Conservation (phyloP, 2,113 vertebrate genomes). For the Lophura nycthemera region DNA sequence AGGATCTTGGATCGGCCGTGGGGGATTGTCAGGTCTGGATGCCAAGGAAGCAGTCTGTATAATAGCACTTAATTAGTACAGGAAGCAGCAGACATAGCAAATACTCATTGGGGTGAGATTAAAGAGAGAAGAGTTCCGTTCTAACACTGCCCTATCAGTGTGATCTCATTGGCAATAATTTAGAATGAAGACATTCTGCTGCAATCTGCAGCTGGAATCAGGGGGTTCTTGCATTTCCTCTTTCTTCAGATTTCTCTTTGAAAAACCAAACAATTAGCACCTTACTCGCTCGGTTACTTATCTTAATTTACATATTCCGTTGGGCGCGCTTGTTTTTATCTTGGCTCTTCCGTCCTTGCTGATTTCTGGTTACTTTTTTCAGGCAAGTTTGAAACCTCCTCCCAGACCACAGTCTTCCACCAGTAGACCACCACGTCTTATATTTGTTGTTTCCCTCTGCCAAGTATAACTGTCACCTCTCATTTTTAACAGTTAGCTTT, state of each 20-base stretch:
- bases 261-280: background rate
- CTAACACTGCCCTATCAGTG: background rate
- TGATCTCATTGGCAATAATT: background rate
- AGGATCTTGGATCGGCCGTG: background rate
- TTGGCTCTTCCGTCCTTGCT: background rate
- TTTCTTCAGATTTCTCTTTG: background rate
- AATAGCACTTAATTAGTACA: background rate
- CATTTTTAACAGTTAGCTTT: background rate
- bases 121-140: background rate
- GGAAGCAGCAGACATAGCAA: background rate
- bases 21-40: background rate
- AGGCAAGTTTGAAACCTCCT: background rate
- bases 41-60: background rate
- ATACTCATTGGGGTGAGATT: background rate
- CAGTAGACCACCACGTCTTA: rapidly evolving
- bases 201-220: background rate
- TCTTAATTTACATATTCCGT: background rate
- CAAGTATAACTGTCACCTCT: background rate
- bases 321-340: background rate
- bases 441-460: background rate
- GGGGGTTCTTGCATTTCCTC: background rate
- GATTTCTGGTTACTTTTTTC: background rate
- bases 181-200: background rate
- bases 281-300: background rate
- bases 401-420: background rate